These are phyloP conservation scores for Pagetopsis macropterus DNA, from an alignment of 2,797 vertebrate genomes.

Conservation along the genomic window DNA sequence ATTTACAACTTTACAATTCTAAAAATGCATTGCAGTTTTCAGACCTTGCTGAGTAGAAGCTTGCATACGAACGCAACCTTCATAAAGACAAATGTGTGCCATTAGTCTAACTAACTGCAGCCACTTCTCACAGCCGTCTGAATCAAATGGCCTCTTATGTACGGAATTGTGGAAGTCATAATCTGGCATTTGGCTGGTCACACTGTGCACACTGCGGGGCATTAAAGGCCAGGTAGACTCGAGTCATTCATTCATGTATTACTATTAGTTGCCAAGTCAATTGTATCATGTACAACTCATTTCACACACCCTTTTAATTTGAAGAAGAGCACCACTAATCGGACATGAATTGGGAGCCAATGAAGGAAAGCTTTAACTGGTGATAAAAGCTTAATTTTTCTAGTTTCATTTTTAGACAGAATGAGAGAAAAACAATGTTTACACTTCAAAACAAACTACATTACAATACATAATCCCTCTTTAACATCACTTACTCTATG, in stretches of 20 bases:
- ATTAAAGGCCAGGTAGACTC: conserved; percentile 1
- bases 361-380: too few species aligned
- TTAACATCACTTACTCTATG: too few species aligned
- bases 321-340: too few species aligned
- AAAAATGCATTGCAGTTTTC: conserved; percentile 21
- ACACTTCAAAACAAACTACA: too few species aligned
- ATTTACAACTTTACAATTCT: conserved; percentile 33
- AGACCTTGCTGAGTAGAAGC: conserved; percentile 22
- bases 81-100: conserved; percentile 56
- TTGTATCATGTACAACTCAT: too few species aligned
- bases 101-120: conserved; percentile 59
- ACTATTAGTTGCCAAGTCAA: too few species aligned
- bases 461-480: too few species aligned
- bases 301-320: too few species aligned
- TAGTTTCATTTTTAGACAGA: too few species aligned
- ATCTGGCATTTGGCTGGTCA: conserved; percentile 47
- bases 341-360: too few species aligned
- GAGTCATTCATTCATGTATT: neutral
- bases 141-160: conserved; percentile 29
- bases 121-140: conserved; percentile 46
- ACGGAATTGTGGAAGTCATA: conserved; percentile 10
- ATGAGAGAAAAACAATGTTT: too few species aligned
- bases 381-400: too few species aligned
- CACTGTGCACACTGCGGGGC: neutral
- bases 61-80: conserved; percentile 24